Evolutionary conservation across 2,113 vertebrate species (phyloP).

Genomic region (Nicator chloris): DNA sequence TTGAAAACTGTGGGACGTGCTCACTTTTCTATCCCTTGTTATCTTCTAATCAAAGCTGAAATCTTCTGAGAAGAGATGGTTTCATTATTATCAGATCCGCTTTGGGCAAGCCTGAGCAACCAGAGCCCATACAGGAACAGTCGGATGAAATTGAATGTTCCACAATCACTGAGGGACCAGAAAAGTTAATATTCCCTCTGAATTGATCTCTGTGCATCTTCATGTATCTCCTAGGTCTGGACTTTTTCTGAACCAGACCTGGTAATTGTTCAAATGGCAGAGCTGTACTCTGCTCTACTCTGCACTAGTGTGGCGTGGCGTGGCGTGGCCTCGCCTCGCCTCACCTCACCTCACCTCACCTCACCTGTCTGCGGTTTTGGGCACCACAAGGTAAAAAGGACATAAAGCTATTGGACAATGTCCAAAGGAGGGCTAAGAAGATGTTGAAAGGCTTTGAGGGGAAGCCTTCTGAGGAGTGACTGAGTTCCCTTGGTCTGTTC

Average conservation of each 20-base stretch:
- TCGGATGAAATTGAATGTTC: background rate
- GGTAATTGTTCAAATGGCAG: background rate
- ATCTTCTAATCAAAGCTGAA: background rate
- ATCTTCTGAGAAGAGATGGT: background rate
- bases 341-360: too few species aligned
- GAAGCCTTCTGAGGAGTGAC: background rate
- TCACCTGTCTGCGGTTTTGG: fast-evolving
- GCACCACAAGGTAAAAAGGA: background rate
- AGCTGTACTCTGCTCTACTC: background rate
- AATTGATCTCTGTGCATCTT: background rate
- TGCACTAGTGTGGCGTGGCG: too few species aligned
- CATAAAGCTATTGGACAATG: background rate
- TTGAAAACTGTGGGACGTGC: background rate
- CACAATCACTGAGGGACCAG: background rate
- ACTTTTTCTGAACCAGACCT: background rate
- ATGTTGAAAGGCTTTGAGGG: background rate
- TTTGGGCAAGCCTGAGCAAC: background rate
- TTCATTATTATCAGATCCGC: background rate
- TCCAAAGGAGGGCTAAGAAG: background rate
- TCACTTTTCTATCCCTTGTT: background rate
- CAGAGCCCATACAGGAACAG: background rate
- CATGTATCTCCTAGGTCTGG: background rate
- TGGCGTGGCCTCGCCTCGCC: too few species aligned
- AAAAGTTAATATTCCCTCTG: background rate
- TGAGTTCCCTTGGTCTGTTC: background rate